Base-by-base conservation (phyloP, 2,113 vertebrate species). In the Laterallus jamaicensis region DNA sequence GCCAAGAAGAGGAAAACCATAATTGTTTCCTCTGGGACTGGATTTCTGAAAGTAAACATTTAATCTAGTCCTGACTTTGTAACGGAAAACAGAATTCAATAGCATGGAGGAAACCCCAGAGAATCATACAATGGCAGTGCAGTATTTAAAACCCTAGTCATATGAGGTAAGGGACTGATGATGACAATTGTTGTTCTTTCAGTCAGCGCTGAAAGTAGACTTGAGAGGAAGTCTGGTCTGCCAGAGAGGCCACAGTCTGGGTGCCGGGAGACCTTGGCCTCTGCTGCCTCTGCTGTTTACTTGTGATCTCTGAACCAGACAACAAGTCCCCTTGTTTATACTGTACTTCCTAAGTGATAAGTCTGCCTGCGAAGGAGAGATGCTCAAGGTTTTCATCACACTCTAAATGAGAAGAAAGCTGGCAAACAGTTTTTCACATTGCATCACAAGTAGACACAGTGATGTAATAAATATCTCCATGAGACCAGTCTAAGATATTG, bases 61-160 rank as follows among this genome's bases (percentile, higher is more conserved):
- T 44, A 31, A 40, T 50, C 54, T 85, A 79, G 74, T 82, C 74
- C 28, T 0, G 1, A 9, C 73, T 82, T 82, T 59, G 55, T 91
- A 58, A 87, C 2, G 4, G 74, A 95, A 95, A 96, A 91, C 13
- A 88, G 83, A 92, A 95, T 92, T 95, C 77, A 96, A 94, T 91
- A 91, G 70, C 31, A 13, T 14, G 19, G 84, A 96, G 94, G 89
- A 96, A 95, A 68, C 62, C 13, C n/a, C 44, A 32, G 52, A 68
- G 66, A 84, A 44, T 60, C 24, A 58, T 49, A 78, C 85, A 92
- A 86, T 78, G n/a, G 14, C 62, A 70, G 54, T 11, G 24, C 18
- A 37, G 21, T 40, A 22, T 75, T 90, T 88, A 71, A 76, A 67
- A 70, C 22, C 18, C 10, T 3, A 29, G 39, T 24, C 26, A n/a